Base-by-base conservation (phyloP, 2,888 invertebrate genomes). In the Tachina grossa region DNA sequence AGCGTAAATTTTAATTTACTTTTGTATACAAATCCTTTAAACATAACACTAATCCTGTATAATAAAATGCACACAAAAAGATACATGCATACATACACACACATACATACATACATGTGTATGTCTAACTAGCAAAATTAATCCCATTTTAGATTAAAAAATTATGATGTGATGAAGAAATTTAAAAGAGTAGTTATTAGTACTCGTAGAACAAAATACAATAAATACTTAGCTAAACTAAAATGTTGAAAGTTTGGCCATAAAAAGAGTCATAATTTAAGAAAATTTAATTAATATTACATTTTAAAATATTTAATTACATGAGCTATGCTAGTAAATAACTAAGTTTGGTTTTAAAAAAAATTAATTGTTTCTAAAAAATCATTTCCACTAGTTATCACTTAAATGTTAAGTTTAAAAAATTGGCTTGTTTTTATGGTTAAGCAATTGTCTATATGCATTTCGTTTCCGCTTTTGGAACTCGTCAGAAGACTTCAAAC, bases 81-180 rank as follows among this genome's bases (percentile, higher is more conserved):
- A 61, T 51, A 74, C n/a, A 3, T 31, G 14, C 9, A 39, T 2
- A 65, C 49, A 53, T 41, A 10, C 41, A n/a, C 9, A 51, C 49
- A 74, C 39, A 13, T 49, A 9, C 47, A 49, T 31, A 31, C 6
- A 6, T 31, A 49, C 5, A 61, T 13, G 14, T 41, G 39, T 19
- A 16, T 31, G 51, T 68, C 53, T 11, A 16, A 31, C 31, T 6
- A 31, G 31, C 6, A 6, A 19, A 61, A 74, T 47, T 47, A 39
- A 51, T 63, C 63, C 39, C 9, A 53, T 47, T 63, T 39, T 53
- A 63, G 13, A 69, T 51, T 69, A 53, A 71, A 71, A 45, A 41
- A 55, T 19, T 8, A 79, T 71, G 11, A 71, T 71, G 78, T 79
- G 69, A 79, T 79, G 71, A 16, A 47, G 39, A 68, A 65, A 55